These are phyloP conservation scores for Phylloscopus whistleri DNA, from an alignment of 2,113 vertebrate genomes.

Conservation along the genomic window DNA sequence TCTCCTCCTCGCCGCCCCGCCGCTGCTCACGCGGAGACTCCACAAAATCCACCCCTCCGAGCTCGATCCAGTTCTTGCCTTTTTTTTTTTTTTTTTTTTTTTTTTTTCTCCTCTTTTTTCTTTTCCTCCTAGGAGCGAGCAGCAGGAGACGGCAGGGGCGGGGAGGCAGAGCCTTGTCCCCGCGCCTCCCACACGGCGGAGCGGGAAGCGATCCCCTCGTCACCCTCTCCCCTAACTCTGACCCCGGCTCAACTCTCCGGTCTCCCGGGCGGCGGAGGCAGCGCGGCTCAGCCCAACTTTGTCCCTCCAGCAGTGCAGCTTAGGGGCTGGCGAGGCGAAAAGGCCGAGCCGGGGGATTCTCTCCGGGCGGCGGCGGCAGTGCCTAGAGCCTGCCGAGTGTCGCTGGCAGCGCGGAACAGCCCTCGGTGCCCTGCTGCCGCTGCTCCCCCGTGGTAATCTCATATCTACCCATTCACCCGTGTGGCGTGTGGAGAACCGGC, in stretches of 20 bases:
- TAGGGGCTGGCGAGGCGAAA: background rate
- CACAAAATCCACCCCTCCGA: background rate
- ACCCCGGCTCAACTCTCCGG: slow-evolving; percentile 6
- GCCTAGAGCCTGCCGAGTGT: slow-evolving; percentile 39
- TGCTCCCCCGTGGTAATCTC: slow-evolving; percentile 65
- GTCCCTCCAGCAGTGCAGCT: slow-evolving; percentile 43
- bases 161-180: slow-evolving; percentile 16
- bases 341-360: background rate
- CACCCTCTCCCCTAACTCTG: slow-evolving; percentile 41
- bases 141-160: background rate
- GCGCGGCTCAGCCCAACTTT: slow-evolving; percentile 47
- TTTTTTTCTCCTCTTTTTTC: background rate
- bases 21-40: background rate
- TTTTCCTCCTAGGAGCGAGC: background rate
- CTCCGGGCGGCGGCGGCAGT: slow-evolving; percentile 3
- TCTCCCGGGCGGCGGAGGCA: slow-evolving; percentile 20
- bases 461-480: slow-evolving; percentile 75
- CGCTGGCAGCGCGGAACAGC: slow-evolving; percentile 17
- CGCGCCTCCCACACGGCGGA: slow-evolving; percentile 28
- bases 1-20: background rate
- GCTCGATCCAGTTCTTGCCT: background rate
- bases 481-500: slow-evolving; percentile 60
- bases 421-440: slow-evolving; percentile 54
- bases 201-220: background rate
- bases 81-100: background rate